Base-by-base conservation (phyloP, 2,797 vertebrate species). In the Delichon dasypus region DNA sequence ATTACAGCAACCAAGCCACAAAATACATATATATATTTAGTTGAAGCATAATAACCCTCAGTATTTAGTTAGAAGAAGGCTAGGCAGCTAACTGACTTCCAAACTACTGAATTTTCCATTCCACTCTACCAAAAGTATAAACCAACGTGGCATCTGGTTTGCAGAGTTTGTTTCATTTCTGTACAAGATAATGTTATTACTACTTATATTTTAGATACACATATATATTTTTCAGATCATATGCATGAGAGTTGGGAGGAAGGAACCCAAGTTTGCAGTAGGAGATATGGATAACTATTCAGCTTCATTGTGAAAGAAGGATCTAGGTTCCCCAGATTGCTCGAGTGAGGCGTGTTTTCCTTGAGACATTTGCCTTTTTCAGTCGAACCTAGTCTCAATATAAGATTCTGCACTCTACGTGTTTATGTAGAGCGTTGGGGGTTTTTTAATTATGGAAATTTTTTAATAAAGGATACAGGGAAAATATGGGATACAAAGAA, bases 1-100 rank as follows among this genome's bases (percentile, higher is more conserved):
- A 98, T 97, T 98, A 97, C 97, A 97, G 97, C 91, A 95, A 97
- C 96, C 90, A 97, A 97, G 97, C 95, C 97, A 97, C 97, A 97
- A 97, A 97, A 97, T 93, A 95, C 90, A 96, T 97, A 79, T 96
- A n/a, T 96, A 30, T 94, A 90, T 91, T 80, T 96, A 96, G 91
- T 91, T 93, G 77, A 96, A 93, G 89, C 72, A 97, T 97, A 97
- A 97, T 96, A 94, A 96, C 77, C 73, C 71, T 94, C 75, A 96
- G 90, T 97, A 96, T 97, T 98, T 90, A 94, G 91, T 86, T 76
- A 81, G 90, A 92, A 94, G 90, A 45, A 83, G 91, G 86, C 78
- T 90, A 93, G 89, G 94, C 90, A 94, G 73, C 94, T 96, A 92
- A 85, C 96, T 97, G 96, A 97, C 97, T 96, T 89, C 87, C 68